Conservation (phyloP, 35 echinoderm and acorn worm species). For the Diadema setosum region DNA sequence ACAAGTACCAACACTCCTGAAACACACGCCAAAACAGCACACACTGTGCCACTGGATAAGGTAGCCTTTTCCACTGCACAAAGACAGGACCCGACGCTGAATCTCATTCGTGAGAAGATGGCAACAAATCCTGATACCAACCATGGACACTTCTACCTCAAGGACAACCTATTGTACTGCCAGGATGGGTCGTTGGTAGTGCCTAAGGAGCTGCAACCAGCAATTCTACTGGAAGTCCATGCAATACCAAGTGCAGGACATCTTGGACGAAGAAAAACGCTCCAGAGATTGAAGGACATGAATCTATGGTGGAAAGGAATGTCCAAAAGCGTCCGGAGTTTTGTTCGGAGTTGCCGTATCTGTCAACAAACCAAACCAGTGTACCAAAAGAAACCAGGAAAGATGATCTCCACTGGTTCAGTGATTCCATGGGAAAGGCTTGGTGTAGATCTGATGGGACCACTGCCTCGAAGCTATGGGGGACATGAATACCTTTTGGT, state of each 20-base stretch:
- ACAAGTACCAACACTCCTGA: background rate
- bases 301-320: conserved; percentile 43
- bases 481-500: conserved; percentile 28
- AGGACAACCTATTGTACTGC: background rate
- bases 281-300: conserved; percentile 6
- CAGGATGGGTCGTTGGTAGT: background rate
- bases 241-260: conserved; percentile 52
- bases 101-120: background rate
- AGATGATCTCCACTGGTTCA: conserved; percentile 31
- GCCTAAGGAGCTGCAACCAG: background rate
- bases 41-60: background rate
- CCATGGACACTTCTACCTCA: background rate
- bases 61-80: background rate
- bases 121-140: too few species aligned
- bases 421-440: conserved; percentile 41
- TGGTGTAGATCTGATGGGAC: conserved; percentile 37
- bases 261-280: conserved; percentile 45
- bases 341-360: conserved; percentile 22
- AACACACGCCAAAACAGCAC: background rate
- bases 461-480: background rate
- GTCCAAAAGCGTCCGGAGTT: conserved; percentile 4
- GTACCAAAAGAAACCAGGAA: conserved; percentile 35
- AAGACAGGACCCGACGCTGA: background rate
- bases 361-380: conserved; percentile 44
- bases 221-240: conserved; percentile 25